These are phyloP conservation scores for Rhea pennata DNA, from an alignment of 2,113 vertebrate genomes.

Conservation along the genomic window DNA sequence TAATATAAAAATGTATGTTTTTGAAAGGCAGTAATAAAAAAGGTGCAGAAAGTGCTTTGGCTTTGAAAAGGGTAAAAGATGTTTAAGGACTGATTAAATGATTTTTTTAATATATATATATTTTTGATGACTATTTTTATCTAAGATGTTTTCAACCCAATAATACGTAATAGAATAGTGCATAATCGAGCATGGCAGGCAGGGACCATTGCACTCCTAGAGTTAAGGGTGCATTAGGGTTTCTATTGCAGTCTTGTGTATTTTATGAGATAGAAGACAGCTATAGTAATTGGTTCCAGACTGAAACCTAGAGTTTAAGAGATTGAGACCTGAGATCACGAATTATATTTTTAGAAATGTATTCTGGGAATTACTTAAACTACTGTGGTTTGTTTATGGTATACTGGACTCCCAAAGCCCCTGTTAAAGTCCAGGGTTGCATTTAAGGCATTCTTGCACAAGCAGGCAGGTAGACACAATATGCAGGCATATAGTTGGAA, in stretches of 20 bases:
- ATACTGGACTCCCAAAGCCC: conserved; percentile 5
- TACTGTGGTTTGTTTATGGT: not conserved
- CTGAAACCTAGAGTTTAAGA: not conserved
- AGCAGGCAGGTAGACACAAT: not conserved
- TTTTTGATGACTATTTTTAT: not conserved
- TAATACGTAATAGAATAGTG: not conserved
- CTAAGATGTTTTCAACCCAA: not conserved
- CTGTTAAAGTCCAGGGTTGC: not conserved
- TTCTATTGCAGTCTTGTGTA: not conserved
- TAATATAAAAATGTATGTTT: not conserved
- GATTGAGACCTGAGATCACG: conserved; percentile 11
- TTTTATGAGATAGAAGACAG: not conserved
- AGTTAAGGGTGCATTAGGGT: not conserved
- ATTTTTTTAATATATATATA: not conserved
- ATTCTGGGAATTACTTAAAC: conserved; percentile 20
- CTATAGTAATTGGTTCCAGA: not conserved
- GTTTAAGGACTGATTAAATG: not conserved
- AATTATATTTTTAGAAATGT: not conserved
- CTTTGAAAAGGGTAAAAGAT: not conserved
- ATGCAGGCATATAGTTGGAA: not conserved
- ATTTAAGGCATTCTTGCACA: not conserved
- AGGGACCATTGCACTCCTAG: not conserved
- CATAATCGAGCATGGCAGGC: not conserved
- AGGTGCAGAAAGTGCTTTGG: not conserved
- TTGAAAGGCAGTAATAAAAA: not conserved